These are phyloP conservation scores for Doris montereyensis DNA, from an alignment of 2,888 invertebrate species.

Conservation along the genomic window DNA sequence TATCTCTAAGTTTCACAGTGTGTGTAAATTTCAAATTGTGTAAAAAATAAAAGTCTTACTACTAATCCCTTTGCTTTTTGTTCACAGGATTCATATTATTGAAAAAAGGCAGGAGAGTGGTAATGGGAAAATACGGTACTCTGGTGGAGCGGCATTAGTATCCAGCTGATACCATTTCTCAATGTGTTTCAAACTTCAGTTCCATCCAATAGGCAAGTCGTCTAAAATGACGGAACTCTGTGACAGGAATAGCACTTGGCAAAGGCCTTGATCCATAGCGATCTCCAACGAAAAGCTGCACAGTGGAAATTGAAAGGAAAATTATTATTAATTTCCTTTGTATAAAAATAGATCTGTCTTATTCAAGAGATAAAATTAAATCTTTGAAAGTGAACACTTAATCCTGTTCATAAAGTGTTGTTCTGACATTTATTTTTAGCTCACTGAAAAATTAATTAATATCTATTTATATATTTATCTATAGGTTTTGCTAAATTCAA, in stretches of 20 bases:
- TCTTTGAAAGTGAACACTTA: no score
- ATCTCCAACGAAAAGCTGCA: slow-evolving; percentile 68
- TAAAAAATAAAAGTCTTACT: no score
- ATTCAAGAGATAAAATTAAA: no score
- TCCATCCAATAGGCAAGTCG: slow-evolving; percentile 52
- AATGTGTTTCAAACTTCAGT: slow-evolving; percentile 52
- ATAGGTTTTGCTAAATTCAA: no score
- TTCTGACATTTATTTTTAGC: no score
- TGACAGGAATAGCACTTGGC: slow-evolving; percentile 60
- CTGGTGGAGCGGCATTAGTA: slow-evolving; percentile 63
- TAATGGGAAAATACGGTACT: slow-evolving; percentile 72
- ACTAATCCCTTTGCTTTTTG: slow-evolving; percentile 51
- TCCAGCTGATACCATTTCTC: slow-evolving; percentile 66
- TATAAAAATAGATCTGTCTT: no score
- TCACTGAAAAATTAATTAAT: no score
- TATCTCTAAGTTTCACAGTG: no score
- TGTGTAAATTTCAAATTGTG: no score
- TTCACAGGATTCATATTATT: slow-evolving; percentile 56
- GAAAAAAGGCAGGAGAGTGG: slow-evolving; percentile 60
- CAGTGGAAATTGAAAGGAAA: neutral
- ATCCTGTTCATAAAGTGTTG: no score
- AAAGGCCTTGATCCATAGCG: slow-evolving; percentile 69
- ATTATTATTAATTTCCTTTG: neutral
- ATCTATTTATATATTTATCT: no score
- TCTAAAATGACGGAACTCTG: slow-evolving; percentile 61